Conservation (phyloP, 2,888 invertebrate species). For the Perithous albicinctus region DNA sequence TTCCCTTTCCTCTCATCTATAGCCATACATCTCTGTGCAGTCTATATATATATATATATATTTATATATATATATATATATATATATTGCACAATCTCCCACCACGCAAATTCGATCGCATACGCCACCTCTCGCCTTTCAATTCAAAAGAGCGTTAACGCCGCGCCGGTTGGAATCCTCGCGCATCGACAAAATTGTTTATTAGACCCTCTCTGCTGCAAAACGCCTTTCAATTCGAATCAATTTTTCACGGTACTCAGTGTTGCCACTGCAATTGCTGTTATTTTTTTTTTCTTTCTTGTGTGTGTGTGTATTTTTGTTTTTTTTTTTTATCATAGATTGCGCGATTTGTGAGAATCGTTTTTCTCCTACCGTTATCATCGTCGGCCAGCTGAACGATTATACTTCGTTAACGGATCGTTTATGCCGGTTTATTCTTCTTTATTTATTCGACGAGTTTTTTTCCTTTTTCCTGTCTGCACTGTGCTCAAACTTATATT, state of each 20-base stretch:
- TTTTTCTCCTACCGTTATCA: slow-evolving; percentile 48
- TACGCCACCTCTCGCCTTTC: slow-evolving; percentile 19
- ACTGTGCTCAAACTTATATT: slow-evolving; percentile 17
- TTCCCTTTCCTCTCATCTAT: slow-evolving; percentile 1
- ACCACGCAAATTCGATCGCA: slow-evolving; percentile 54
- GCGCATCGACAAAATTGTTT: slow-evolving; percentile 62
- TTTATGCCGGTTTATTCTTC: slow-evolving; percentile 7
- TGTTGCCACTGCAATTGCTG: slow-evolving; percentile 2
- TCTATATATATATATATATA: slow-evolving; percentile 28
- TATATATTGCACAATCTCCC: slow-evolving; percentile 17
- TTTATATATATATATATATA: no score
- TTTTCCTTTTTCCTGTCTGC: not conserved
- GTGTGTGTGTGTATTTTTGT: no score
- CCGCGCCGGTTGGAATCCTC: slow-evolving; percentile 34
- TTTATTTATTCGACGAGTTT: slow-evolving; percentile 1
- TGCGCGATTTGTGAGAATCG: slow-evolving; percentile 36
- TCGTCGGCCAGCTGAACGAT: slow-evolving; percentile 20
- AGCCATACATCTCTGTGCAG: not conserved
- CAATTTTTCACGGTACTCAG: slow-evolving; percentile 44
- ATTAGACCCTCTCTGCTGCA: slow-evolving; percentile 26
- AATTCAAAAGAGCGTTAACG: slow-evolving; percentile 49
- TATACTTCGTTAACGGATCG: not conserved
- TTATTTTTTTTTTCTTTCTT: no score
- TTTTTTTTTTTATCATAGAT: slow-evolving; percentile 7
- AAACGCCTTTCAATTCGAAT: slow-evolving; percentile 53